Evolutionary conservation across 2,888 invertebrate genomes (phyloP), one percentile per base, ranked within the genome.

Genomic region (Branchellion lobata): DNA sequence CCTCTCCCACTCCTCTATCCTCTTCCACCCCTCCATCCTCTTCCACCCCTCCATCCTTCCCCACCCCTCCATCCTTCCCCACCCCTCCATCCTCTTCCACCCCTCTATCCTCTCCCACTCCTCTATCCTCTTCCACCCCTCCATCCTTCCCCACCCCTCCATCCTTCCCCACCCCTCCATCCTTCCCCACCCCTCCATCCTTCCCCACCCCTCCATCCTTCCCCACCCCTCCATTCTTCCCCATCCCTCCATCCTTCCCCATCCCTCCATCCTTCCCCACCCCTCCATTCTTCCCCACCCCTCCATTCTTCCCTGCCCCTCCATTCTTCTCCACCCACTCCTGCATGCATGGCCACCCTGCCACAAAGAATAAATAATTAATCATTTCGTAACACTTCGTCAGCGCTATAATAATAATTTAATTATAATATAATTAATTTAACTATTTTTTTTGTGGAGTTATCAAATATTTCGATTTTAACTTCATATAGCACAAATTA

Each of bases 111-210:
- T 21, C 84, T 82, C 61, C 84, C 80, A n/a, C n/a, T n/a, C n/a
- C n/a, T n/a, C 34, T 76, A 8, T 79, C 68, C 47, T 74, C 27
- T 24, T 82, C 31, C 1, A 81, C 79, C n/a, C 27, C 51, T 18
- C 71, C 79, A 24, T 79, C 73, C 77, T 21, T 84, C 82, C 61
- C 84, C 80, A n/a, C n/a, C n/a, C n/a, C n/a, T n/a, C n/a, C n/a
- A n/a, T n/a, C n/a, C n/a, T n/a, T n/a, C n/a, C n/a, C 31, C 1
- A 81, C 79, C n/a, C 27, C 51, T 18, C 71, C 79, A 24, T 79
- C 73, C 77, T 21, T 84, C 82, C 61, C 84, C 80, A n/a, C n/a
- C n/a, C n/a, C n/a, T n/a, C n/a, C n/a, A n/a, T n/a, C n/a, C n/a
- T n/a, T n/a, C n/a, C n/a, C 31, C 1, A 81, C 79, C n/a, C 27